Evolutionary conservation across 2,888 invertebrate species (phyloP).

Genomic region (Dioctria rufipes): DNA sequence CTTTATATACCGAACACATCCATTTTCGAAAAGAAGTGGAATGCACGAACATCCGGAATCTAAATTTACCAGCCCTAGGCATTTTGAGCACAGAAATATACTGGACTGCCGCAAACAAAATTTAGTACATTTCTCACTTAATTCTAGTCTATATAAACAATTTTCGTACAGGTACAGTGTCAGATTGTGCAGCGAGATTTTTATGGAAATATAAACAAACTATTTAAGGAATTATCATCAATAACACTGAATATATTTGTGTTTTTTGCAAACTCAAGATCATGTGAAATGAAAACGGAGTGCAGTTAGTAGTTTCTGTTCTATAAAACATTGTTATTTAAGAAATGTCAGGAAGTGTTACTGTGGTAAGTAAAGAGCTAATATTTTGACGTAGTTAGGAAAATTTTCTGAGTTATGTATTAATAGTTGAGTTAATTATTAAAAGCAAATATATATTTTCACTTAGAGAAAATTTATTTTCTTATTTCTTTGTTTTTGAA

Average conservation of each 20-base stretch:
- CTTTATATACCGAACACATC: no score
- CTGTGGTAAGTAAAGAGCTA: neutral
- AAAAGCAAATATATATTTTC: no score
- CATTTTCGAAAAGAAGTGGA: neutral
- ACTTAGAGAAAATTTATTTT: no score
- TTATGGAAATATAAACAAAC: constrained; percentile 9
- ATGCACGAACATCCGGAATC: constrained; percentile 12
- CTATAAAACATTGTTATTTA: neutral
- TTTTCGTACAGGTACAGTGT: constrained; percentile 22
- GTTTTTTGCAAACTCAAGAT: neutral
- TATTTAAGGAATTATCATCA: neutral
- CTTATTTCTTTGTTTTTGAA: no score
- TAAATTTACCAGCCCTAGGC: constrained; percentile 15
- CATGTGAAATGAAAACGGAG: neutral
- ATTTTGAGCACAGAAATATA: neutral
- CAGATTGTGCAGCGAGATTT: neutral
- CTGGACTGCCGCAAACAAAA: neutral
- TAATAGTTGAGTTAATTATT: no score
- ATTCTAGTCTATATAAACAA: neutral
- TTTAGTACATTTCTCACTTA: neutral
- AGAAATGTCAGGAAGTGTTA: constrained; percentile 6
- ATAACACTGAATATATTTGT: neutral
- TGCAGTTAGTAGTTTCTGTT: neutral
- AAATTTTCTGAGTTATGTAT: no score
- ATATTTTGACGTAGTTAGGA: neutral